Percentiles rank a stretch among this genome's conserved stretches.
Conservation (phyloP, 2,888 invertebrate genomes). For the Lasioglossum villosulum region DNA sequence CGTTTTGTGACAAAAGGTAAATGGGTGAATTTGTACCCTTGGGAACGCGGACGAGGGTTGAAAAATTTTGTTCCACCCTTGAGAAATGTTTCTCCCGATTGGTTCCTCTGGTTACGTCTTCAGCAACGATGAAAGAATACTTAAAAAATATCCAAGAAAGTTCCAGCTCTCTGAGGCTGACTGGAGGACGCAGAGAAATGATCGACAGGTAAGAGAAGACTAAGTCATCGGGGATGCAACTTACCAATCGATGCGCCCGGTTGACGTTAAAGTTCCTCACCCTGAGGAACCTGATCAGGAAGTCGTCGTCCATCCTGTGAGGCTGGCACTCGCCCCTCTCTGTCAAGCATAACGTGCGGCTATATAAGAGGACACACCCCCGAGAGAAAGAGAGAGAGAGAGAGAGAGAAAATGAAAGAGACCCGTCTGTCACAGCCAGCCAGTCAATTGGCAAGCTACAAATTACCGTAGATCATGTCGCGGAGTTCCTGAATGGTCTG, state of each 20-base stretch:
- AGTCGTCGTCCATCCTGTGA: conserved; percentile 91
- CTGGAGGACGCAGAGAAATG: background rate
- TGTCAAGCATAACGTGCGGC: conserved; percentile 78
- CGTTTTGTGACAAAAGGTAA: too few relatives aligned
- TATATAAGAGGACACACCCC: background rate
- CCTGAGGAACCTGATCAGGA: conserved; percentile 90
- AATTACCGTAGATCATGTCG: conserved; percentile 90
- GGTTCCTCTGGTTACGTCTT: too few relatives aligned
- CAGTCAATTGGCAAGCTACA: background rate
- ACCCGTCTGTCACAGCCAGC: background rate
- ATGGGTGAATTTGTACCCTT: too few relatives aligned
- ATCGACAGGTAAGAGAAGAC: background rate
- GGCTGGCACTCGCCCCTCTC: conserved; percentile 91
- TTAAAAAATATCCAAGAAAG: too few relatives aligned
- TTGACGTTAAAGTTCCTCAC: conserved; percentile 90
- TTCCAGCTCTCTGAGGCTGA: background rate
- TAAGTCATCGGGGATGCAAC: conserved; percentile 63
- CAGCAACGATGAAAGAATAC: too few relatives aligned
- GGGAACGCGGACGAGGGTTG: too few relatives aligned
- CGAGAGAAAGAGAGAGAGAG: too few relatives aligned
- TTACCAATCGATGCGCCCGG: conserved; percentile 91
- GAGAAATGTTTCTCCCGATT: too few relatives aligned
- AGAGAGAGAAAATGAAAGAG: background rate
- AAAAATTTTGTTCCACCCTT: too few relatives aligned
- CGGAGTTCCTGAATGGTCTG: conserved; percentile 90